Conservation (phyloP, 64 coral and sea anemone genomes). For the Hydrozoanthus tunicans region DNA sequence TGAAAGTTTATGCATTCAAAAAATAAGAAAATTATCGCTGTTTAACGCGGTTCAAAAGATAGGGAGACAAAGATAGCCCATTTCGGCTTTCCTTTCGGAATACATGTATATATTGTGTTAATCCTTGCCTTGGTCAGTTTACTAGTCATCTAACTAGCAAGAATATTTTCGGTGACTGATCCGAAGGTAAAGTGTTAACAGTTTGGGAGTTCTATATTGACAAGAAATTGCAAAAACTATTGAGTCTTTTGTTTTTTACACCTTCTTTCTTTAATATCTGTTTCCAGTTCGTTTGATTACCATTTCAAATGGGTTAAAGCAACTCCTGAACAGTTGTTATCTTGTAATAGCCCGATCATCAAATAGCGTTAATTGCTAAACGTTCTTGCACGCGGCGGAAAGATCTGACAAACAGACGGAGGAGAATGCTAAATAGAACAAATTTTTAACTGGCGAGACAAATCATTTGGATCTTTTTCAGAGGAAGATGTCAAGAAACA, state of each 20-base stretch:
- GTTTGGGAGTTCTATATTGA: constrained; percentile 11
- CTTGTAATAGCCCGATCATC: background rate
- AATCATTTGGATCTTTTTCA: constrained; percentile 29
- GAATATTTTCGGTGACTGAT: constrained; percentile 11
- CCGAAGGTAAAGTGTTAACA: constrained; percentile 13
- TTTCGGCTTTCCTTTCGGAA: background rate
- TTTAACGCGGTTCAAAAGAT: background rate
- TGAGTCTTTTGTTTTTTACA: constrained; percentile 37
- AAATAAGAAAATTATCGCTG: background rate
- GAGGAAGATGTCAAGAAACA: constrained; percentile 27
- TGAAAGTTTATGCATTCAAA: background rate
- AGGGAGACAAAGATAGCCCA: background rate
- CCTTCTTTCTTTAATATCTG: constrained; percentile 32
- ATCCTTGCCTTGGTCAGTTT: constrained; percentile 4
- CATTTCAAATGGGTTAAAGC: constrained; percentile 33
- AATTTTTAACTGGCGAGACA: too few relatives aligned
- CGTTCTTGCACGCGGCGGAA: background rate
- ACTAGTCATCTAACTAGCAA: background rate
- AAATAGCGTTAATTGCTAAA: constrained; percentile 15
- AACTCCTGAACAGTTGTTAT: background rate
- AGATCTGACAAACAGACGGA: too few relatives aligned
- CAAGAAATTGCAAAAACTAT: constrained; percentile 6
- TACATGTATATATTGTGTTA: constrained; percentile 35
- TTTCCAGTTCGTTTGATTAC: constrained; percentile 32
- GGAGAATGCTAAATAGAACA: too few relatives aligned